phyloP scores from a whole-genome alignment of 1,140 invertebrate genomes.

The Scylla paramamosain region DNA sequence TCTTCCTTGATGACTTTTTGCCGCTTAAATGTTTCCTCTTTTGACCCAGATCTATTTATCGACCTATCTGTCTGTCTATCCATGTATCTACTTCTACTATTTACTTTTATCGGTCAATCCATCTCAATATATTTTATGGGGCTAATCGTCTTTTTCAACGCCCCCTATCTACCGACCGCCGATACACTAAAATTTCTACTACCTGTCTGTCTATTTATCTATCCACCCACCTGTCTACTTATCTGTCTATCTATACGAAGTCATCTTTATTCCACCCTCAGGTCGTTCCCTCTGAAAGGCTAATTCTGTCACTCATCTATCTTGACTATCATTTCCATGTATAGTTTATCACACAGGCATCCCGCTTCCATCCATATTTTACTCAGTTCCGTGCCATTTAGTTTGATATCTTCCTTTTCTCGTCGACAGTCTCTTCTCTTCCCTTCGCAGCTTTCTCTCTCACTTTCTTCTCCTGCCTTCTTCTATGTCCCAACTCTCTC shows the following conservation, averaged over 20 bases:
- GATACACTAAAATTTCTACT: background rate
- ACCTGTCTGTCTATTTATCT: background rate
- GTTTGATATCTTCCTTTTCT: conserved; percentile 7
- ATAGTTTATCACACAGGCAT: background rate
- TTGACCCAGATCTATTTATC: background rate
- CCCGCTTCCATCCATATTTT: conserved; percentile 21
- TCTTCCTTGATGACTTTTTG: background rate
- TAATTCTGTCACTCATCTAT: background rate
- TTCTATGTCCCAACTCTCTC: background rate
- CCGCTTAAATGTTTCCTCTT: background rate
- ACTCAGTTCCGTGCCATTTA: conserved; percentile 21
- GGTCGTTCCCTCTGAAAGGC: background rate
- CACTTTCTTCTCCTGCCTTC: background rate
- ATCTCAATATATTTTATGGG: too few species aligned
- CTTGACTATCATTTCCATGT: background rate
- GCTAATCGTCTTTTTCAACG: too few species aligned
- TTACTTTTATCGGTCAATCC: background rate
- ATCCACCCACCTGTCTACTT: background rate
- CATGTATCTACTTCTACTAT: background rate
- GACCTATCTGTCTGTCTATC: background rate
- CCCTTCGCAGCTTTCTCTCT: background rate
- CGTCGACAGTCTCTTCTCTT: background rate
- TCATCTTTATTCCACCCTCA: background rate
- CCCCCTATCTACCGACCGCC: too few species aligned
- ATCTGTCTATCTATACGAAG: background rate